These are phyloP conservation scores for Diarsia brunnea DNA, from an alignment of 2,888 invertebrate genomes.

Conservation along the genomic window DNA sequence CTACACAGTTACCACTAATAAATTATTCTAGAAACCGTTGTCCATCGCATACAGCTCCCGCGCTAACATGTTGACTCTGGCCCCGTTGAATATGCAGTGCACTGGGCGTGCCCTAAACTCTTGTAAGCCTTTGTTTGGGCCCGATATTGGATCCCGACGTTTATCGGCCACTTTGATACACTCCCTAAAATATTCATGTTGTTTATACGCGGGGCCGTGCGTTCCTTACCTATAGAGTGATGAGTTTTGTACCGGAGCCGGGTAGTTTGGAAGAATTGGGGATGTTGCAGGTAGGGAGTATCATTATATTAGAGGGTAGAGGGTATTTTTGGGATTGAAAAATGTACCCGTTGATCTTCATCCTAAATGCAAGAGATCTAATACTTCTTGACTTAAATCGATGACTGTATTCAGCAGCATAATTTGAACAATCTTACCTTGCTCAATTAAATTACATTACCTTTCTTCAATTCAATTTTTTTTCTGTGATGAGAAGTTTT, in stretches of 20 bases:
- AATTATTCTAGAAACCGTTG: background rate
- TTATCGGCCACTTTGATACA: slow-evolving; percentile 84
- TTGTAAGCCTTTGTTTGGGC: slow-evolving; percentile 89
- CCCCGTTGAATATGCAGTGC: slow-evolving; percentile 88
- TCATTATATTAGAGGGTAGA: background rate
- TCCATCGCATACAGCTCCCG: slow-evolving; percentile 55
- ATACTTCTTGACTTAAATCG: background rate
- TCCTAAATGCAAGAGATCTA: background rate
- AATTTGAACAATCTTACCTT: background rate
- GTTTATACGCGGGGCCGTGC: slow-evolving; percentile 69
- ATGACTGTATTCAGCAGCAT: background rate
- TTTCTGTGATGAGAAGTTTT: no score
- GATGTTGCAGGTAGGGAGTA: slow-evolving; percentile 18
- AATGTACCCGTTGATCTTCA: background rate
- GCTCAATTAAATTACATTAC: background rate
- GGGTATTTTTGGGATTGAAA: slow-evolving; percentile 10
- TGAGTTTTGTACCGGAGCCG: slow-evolving; percentile 53
- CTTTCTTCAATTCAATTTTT: no score
- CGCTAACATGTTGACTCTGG: slow-evolving; percentile 78
- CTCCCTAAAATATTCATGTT: slow-evolving; percentile 78
- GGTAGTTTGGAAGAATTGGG: slow-evolving; percentile 30
- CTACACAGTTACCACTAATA: background rate
- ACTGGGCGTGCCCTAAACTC: slow-evolving; percentile 88
- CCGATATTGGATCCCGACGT: slow-evolving; percentile 87
- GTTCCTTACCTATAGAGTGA: slow-evolving; percentile 63